These are phyloP conservation scores for human DNA, from an alignment of 2,113 vertebrate genomes.

Conservation along the genomic window DNA sequence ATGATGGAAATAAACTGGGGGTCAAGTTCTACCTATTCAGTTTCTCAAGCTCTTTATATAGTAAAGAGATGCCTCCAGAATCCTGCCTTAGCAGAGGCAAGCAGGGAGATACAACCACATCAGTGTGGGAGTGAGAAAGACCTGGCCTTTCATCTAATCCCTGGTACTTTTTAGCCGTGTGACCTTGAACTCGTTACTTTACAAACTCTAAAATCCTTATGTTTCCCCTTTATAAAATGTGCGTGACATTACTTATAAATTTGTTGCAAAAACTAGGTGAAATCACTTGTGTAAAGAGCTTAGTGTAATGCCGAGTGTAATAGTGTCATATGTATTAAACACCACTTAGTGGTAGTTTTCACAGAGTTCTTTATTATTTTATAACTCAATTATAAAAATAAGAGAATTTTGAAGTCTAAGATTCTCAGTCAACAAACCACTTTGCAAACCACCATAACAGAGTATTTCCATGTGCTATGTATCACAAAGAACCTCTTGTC, in stretches of 20 bases:
- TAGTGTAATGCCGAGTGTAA: not conserved
- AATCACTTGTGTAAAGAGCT: not conserved
- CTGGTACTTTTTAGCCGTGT: not conserved
- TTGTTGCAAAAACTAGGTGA: not conserved
- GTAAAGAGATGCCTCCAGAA: not conserved
- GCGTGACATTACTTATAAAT: no score
- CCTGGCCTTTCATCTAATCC: not conserved
- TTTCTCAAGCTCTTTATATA: not conserved
- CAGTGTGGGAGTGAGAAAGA: no score
- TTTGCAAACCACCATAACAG: not conserved
- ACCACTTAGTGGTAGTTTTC: not conserved
- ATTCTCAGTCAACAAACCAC: not conserved
- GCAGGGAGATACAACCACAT: not conserved
- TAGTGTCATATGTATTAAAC: not conserved
- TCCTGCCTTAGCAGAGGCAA: no score
- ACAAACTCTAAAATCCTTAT: not conserved
- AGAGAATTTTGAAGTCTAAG: not conserved
- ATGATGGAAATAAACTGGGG: not conserved
- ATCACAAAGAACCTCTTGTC: not conserved
- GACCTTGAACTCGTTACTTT: not conserved
- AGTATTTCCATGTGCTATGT: rapidly evolving
- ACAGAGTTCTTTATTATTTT: not conserved
- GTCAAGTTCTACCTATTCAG: not conserved
- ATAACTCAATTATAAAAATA: not conserved
- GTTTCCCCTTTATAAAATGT: not conserved